Percentiles rank a stretch among this genome's conserved stretches.
Conservation (phyloP, 1,140 invertebrate genomes). For the Bombus sylvicola region DNA sequence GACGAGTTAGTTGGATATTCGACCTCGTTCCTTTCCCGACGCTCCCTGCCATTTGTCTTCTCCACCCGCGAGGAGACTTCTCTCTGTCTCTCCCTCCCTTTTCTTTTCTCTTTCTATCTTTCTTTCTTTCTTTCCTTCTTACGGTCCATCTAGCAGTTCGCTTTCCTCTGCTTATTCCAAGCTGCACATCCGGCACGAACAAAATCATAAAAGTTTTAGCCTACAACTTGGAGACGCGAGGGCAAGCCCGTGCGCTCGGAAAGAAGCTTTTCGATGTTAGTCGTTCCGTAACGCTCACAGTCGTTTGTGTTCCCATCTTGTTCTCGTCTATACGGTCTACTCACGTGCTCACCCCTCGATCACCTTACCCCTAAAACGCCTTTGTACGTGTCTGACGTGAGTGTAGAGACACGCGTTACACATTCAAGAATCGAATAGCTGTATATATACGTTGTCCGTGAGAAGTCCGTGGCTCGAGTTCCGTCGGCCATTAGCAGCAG, state of each 20-base stretch:
- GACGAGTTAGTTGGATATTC: constrained; percentile 61
- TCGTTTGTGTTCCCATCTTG: constrained; percentile 50
- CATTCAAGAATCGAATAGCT: background rate
- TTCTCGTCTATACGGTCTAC: constrained; percentile 10
- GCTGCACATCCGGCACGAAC: constrained; percentile 54
- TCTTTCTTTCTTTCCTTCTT: background rate
- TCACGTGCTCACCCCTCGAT: background rate
- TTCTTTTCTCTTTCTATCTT: background rate
- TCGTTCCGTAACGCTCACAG: constrained; percentile 37
- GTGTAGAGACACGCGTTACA: too few species aligned
- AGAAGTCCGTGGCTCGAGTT: constrained; percentile 27
- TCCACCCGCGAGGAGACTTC: constrained; percentile 32
- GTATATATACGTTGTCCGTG: constrained; percentile 15
- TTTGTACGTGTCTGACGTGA: background rate
- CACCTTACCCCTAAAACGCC: too few species aligned
- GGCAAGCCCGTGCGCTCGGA: constrained; percentile 30
- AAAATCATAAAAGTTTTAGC: constrained; percentile 75
- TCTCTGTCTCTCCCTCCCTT: background rate
- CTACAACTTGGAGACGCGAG: constrained; percentile 57
- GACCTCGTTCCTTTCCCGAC: constrained; percentile 48
- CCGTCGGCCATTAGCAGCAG: constrained; percentile 60
- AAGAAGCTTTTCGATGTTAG: constrained; percentile 64
- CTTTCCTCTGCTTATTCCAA: constrained; percentile 12
- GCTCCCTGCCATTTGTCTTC: constrained; percentile 61
- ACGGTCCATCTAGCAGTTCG: background rate